A percentile compares a stretch with the other conserved stretches of the same genome.
Conservation (phyloP, 2,888 invertebrate species). For the Drosophila barbarae region DNA sequence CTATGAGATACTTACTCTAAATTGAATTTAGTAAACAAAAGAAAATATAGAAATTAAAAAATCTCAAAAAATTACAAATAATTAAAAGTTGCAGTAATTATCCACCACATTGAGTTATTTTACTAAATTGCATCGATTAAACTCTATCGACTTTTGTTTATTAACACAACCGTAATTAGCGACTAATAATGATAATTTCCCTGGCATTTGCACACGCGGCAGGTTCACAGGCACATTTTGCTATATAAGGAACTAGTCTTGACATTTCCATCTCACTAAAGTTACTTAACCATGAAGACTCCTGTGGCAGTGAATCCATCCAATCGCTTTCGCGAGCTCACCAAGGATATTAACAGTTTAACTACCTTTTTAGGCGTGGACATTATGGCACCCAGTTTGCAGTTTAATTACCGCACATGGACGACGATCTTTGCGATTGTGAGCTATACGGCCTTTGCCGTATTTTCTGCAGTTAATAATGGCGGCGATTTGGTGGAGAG, state of each 20-base stretch:
- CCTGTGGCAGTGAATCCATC: slow-evolving; percentile 9
- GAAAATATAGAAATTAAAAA: no score
- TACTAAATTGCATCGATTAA: not conserved
- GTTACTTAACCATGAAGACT: slow-evolving; percentile 5
- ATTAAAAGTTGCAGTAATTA: not conserved
- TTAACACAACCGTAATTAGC: slow-evolving; percentile 3
- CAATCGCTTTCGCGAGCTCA: slow-evolving; percentile 32
- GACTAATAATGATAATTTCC: slow-evolving; percentile 1
- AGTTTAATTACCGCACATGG: slow-evolving; percentile 36
- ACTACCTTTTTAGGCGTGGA: slow-evolving; percentile 45
- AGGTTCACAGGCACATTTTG: not conserved
- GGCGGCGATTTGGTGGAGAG: slow-evolving; percentile 42
- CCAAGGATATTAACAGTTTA: slow-evolving; percentile 34
- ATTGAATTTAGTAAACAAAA: not conserved
- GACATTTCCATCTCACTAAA: not conserved
- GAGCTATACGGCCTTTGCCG: slow-evolving; percentile 28
- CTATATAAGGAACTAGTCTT: slow-evolving; percentile 43
- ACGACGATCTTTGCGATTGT: slow-evolving; percentile 13
- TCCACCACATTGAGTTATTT: not conserved
- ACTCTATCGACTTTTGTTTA: slow-evolving; percentile 3
- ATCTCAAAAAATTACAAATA: no score
- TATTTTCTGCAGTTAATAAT: slow-evolving; percentile 27
- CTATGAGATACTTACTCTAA: not conserved
- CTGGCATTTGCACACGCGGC: not conserved
- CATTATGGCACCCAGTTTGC: slow-evolving; percentile 23